Evolutionary conservation across 2,797 vertebrate species (phyloP).

Genomic region (Myotis planiceps): DNA sequence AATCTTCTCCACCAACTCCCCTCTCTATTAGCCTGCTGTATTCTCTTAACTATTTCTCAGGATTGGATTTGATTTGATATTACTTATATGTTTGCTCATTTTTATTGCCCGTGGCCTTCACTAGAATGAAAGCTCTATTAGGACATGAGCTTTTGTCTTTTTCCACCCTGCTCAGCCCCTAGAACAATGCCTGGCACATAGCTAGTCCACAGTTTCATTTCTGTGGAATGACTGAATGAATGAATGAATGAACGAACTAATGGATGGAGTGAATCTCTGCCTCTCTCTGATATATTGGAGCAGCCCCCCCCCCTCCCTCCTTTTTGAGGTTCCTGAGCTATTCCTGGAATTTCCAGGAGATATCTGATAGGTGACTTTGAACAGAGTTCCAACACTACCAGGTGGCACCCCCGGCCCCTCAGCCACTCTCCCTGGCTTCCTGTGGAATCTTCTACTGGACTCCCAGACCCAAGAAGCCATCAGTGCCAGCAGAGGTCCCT

Average conservation of each 20-base stretch:
- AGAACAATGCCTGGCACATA: neutral
- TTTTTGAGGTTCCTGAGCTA: neutral
- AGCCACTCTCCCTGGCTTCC: neutral
- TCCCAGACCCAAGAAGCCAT: neutral
- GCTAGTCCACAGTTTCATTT: neutral
- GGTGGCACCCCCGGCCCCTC: neutral
- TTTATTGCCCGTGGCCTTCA: neutral
- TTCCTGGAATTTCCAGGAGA: neutral
- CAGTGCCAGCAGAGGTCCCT: neutral
- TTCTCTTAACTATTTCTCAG: neutral
- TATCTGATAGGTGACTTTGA: neutral
- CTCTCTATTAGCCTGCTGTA: neutral
- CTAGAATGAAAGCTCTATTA: neutral
- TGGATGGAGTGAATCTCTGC: neutral
- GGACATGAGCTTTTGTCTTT: neutral
- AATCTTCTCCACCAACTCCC: neutral
- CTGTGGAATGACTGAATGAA: neutral
- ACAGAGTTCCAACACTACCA: neutral
- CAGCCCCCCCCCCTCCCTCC: accelerated
- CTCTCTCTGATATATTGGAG: neutral
- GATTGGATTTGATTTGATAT: neutral
- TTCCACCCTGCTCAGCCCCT: neutral
- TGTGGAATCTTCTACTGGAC: neutral
- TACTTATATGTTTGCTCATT: neutral
- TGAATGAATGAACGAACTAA: neutral